Base-by-base conservation (phyloP, 2,888 invertebrate species). In the Aspidiotus destructor region DNA sequence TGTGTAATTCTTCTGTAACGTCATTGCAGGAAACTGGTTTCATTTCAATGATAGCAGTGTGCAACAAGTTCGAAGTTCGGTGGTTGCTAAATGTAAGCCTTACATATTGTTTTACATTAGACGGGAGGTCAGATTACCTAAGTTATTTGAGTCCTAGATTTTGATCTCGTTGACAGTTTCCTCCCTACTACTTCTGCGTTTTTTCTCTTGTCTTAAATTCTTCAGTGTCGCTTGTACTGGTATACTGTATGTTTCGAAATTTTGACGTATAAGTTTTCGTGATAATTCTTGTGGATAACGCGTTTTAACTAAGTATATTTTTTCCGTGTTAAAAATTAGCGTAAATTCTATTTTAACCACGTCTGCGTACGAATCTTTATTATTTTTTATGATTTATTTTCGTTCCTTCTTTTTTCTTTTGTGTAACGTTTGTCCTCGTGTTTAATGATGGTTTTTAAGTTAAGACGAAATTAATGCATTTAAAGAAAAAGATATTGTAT, bases 31-130 rank as follows among this genome's bases (percentile, higher is more conserved):
- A 62, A 85, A 85, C 73, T 91, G 90, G 91, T 87, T 87, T 79
- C 89, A 89, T 78, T 91, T 89, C 81, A 89, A 91, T 80, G 91
- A 91, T 79, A 87, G 88, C 74, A 84, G 85, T 1, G 90, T 91
- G n/a, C 83, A 88, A 52, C 82, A 84, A 28, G 82, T 85, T 60
- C 85, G 84, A 73, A 80, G 81, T 17, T 80, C 81, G 57, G 82
- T 85, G 1, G 89, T 91, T 62, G 85, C 85, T 16, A 82, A 84
- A 73, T 88, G 89, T 78, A 89, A 89, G 79, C 89, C 90, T 15
- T 91, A 91, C 81, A 88, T 91, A 73, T 81, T 91, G 73, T 89
- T 91, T 81, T 91, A 90, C 80, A 86, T 88, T 72, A 82, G 88
- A 16, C 81, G 86, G 71, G 87, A 70, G 60, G 64, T 70, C 60